Percentiles rank a stretch among this genome's conserved stretches.
phyloP scores from a whole-genome alignment of 2,113 vertebrate species.

The Centropristis striata region DNA sequence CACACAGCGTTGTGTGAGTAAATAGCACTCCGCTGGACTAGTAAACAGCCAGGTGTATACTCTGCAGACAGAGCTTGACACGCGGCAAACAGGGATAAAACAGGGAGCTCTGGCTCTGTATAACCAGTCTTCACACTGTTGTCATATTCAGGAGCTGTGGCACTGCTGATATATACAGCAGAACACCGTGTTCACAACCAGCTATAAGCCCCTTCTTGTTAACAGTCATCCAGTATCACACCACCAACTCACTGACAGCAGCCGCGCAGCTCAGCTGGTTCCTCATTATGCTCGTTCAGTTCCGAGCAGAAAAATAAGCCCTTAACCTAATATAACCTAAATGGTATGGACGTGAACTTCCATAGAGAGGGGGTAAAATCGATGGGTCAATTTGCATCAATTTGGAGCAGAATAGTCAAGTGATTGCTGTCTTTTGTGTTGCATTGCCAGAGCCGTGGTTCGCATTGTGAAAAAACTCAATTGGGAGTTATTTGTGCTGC shows the following conservation, averaged over 20 bases:
- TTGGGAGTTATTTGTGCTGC: not conserved
- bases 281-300: conserved; percentile 44
- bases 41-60: conserved; percentile 70
- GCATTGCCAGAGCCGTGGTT: not conserved
- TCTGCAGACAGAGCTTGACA: conserved; percentile 49
- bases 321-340: conserved; percentile 15
- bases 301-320: conserved; percentile 34
- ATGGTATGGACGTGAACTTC: not conserved
- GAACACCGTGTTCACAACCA: conserved; percentile 63
- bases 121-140: conserved; percentile 50
- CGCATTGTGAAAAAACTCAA: not conserved
- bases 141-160: conserved; percentile 51
- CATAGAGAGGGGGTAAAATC: not conserved
- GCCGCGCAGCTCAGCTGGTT: conserved; percentile 52
- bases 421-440: not conserved
- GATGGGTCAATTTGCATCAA: conserved; percentile 13
- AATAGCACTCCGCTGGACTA: conserved; percentile 52
- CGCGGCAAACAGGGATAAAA: conserved; percentile 58
- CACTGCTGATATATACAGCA: conserved; percentile 51
- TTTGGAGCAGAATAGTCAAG: not conserved
- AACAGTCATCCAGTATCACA: conserved; percentile 64
- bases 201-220: conserved; percentile 48
- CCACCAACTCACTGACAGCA: conserved; percentile 64
- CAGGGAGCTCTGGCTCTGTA: conserved; percentile 49
- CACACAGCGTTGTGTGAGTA: conserved; percentile 48